phyloP scores from a whole-genome alignment of 2,113 vertebrate genomes.

The Myotis davidii region DNA sequence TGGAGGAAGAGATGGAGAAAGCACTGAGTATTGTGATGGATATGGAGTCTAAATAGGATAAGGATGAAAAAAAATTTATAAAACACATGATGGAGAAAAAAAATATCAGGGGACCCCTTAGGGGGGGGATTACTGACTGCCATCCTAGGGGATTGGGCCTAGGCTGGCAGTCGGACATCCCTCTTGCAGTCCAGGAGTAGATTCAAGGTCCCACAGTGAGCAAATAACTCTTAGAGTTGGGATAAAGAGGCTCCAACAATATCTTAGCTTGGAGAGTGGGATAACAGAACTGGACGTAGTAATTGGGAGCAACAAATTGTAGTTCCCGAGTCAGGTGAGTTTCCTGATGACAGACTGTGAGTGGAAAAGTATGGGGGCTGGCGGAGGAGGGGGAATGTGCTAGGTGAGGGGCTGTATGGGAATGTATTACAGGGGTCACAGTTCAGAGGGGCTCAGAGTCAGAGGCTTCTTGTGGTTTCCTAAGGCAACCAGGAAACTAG shows the following conservation, averaged over 20 bases:
- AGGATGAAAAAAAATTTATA: neutral
- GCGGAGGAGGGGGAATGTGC: neutral
- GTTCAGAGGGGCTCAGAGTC: neutral
- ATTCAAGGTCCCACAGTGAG: neutral
- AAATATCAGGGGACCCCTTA: too few relatives aligned
- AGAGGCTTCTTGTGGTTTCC: neutral
- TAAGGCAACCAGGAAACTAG: neutral
- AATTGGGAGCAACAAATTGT: neutral
- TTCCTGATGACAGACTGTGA: neutral
- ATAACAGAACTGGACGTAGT: neutral
- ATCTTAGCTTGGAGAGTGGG: neutral
- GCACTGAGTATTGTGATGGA: neutral
- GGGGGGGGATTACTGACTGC: too few relatives aligned
- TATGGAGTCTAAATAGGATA: neutral
- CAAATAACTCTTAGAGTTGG: neutral
- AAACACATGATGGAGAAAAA: neutral
- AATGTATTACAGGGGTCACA: neutral
- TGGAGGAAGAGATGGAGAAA: neutral
- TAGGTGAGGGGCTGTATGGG: neutral
- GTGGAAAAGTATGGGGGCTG: neutral
- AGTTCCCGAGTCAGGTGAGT: neutral
- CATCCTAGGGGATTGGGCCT: too few relatives aligned
- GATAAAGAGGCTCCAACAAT: neutral
- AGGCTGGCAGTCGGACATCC: too few relatives aligned
- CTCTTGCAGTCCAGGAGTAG: too few relatives aligned